Evolutionary conservation across 2,113 vertebrate genomes (phyloP).

Genomic region (Gambusia affinis): DNA sequence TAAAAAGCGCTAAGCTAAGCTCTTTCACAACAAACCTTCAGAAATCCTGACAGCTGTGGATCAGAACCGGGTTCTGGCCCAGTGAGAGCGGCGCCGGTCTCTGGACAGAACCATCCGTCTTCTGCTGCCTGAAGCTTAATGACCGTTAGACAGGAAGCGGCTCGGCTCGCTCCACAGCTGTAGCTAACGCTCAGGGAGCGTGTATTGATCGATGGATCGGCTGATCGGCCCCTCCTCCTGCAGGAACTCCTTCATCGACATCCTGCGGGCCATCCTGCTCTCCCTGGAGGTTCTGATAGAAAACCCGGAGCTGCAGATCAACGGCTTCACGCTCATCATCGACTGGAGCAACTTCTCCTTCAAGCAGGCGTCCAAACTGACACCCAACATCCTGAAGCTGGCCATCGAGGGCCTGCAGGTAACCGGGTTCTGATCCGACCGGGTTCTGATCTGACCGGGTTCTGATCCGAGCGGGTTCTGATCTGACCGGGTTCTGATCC

Average conservation of each 20-base stretch:
- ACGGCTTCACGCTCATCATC: slow-evolving; percentile 98
- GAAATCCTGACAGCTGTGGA: no score
- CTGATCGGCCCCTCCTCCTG: neutral
- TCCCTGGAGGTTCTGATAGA: slow-evolving; percentile 98
- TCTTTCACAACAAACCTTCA: no score
- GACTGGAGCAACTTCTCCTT: slow-evolving; percentile 99
- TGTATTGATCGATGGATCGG: slow-evolving; percentile 1
- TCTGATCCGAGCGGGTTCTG: no score
- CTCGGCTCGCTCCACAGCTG: neutral
- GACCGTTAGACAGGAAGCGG: neutral
- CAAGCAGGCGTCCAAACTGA: slow-evolving; percentile 98
- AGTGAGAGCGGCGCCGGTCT: neutral
- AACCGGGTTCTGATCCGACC: slow-evolving; percentile 8
- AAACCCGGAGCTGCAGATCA: slow-evolving; percentile 96
- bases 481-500: no score
- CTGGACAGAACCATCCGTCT: neutral
- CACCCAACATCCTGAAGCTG: slow-evolving; percentile 95
- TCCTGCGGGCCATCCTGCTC: slow-evolving; percentile 95
- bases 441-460: no score
- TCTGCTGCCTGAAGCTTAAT: slow-evolving; percentile 1
- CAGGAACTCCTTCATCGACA: slow-evolving; percentile 88
- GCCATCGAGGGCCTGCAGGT: slow-evolving; percentile 98
- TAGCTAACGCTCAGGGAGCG: slow-evolving; percentile 15
- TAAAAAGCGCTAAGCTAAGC: no score
- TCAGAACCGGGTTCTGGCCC: no score